These are phyloP conservation scores for Egretta garzetta DNA, from an alignment of 2,113 vertebrate species.

Conservation along the genomic window DNA sequence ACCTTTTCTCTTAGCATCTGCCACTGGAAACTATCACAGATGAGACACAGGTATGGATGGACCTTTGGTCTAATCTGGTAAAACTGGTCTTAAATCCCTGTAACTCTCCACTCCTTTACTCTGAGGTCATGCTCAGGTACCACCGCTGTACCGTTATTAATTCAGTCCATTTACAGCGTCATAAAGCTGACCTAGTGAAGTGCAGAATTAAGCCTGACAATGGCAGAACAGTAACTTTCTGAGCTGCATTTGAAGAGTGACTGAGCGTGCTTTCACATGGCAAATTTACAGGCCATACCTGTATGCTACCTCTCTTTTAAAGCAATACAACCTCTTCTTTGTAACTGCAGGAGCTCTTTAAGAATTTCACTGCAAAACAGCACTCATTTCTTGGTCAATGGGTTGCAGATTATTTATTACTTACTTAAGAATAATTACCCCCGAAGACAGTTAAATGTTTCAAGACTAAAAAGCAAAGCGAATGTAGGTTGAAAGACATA, in stretches of 20 bases:
- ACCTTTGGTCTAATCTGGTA: neutral
- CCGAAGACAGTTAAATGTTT: slow-evolving; percentile 9
- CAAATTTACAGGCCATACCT: neutral
- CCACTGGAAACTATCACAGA: neutral
- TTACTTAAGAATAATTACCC: slow-evolving; percentile 37
- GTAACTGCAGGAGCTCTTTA: neutral
- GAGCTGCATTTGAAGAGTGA: neutral
- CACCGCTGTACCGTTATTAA: neutral
- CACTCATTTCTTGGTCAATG: slow-evolving; percentile 24
- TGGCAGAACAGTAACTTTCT: slow-evolving; percentile 5
- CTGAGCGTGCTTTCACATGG: neutral
- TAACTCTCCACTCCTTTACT: neutral
- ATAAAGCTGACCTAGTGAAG: neutral
- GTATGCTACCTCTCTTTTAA: neutral
- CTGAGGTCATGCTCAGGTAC: neutral
- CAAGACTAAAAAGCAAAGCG: neutral
- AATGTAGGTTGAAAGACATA: neutral
- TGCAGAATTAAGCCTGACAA: neutral
- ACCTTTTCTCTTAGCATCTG: neutral
- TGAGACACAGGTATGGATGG: neutral
- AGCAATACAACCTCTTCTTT: neutral
- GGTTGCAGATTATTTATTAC: slow-evolving; percentile 43
- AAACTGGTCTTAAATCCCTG: neutral
- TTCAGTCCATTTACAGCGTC: neutral
- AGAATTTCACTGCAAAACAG: neutral